phyloP scores from a whole-genome alignment of 2,113 vertebrate genomes.

The Cheilinus undulatus region DNA sequence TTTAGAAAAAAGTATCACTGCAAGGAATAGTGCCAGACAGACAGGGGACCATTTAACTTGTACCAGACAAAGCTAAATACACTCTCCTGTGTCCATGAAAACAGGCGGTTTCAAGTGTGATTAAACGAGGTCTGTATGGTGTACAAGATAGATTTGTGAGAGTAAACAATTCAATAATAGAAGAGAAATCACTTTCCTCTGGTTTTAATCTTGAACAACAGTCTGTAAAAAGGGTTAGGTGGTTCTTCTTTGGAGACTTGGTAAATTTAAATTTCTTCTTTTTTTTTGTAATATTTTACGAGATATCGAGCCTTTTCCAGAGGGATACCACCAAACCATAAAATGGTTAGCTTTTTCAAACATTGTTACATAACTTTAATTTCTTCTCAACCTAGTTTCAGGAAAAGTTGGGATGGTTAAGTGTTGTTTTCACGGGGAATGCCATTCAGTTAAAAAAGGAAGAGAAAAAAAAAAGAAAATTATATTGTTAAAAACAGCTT shows the following conservation, averaged over 20 bases:
- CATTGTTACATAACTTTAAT: conserved; percentile 77
- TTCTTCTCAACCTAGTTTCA: conserved; percentile 56
- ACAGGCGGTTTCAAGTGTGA: conserved; percentile 65
- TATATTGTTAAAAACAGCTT: conserved; percentile 33
- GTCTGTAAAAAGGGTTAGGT: conserved; percentile 75
- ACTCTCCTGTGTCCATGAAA: conserved; percentile 70
- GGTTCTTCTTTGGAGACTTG: conserved; percentile 61
- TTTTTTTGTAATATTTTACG: conserved; percentile 72
- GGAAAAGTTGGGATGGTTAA: conserved; percentile 42
- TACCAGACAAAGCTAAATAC: conserved; percentile 75
- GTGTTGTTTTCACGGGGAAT: conserved; percentile 62
- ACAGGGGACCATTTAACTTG: conserved; percentile 70
- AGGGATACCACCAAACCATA: conserved; percentile 80
- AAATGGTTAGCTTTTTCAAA: conserved; percentile 72
- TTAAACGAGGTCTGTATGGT: conserved; percentile 74
- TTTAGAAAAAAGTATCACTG: conserved; percentile 37
- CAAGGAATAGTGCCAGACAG: conserved; percentile 69
- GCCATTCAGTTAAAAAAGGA: conserved; percentile 48
- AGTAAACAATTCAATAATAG: conserved; percentile 78
- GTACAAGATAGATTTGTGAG: conserved; percentile 59
- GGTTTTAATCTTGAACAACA: conserved; percentile 63
- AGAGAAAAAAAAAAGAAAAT: no score
- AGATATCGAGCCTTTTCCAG: conserved; percentile 73
- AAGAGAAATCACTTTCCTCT: conserved; percentile 67
- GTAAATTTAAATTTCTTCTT: conserved; percentile 72